phyloP scores from a whole-genome alignment of 1,140 invertebrate species.

The Oncopodura yosiiana region DNA sequence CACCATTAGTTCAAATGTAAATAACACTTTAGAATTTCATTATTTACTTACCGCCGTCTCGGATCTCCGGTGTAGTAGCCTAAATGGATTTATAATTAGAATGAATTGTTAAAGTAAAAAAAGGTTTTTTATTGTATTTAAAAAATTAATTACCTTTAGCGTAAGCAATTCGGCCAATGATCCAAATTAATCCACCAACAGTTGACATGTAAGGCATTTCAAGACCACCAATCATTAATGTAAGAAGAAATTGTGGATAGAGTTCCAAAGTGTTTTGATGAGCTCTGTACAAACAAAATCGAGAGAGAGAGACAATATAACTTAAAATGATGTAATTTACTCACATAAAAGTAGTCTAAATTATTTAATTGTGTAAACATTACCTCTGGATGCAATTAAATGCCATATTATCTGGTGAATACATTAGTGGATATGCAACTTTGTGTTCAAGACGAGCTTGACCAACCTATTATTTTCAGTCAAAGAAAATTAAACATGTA shows the following conservation, averaged over 20 bases:
- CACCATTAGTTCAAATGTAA: neutral
- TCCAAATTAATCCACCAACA: conserved; percentile 40
- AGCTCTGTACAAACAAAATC: conserved; percentile 16
- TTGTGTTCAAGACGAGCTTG: conserved; percentile 37
- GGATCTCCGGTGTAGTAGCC: conserved; percentile 47
- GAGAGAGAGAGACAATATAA: neutral
- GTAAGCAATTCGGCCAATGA: conserved; percentile 42
- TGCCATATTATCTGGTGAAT: conserved; percentile 39
- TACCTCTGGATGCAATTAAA: conserved; percentile 45
- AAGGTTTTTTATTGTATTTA: too few relatives aligned
- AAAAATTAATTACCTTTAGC: conserved; percentile 35
- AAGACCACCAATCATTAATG: conserved; percentile 43
- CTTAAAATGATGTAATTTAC: too few relatives aligned
- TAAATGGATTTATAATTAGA: too few relatives aligned
- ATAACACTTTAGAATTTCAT: neutral
- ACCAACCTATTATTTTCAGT: conserved; percentile 35
- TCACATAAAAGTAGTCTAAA: conserved; percentile 29
- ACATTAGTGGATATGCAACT: conserved; percentile 43
- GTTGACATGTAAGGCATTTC: conserved; percentile 43
- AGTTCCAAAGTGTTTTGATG: conserved; percentile 40
- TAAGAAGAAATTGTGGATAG: conserved; percentile 42
- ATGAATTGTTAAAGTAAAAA: too few relatives aligned
- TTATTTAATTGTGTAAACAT: too few relatives aligned
- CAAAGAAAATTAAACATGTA: neutral
- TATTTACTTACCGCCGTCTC: conserved; percentile 13